Percentiles rank a stretch among this genome's conserved stretches.
Evolutionary conservation across 1,140 invertebrate genomes (phyloP).

Genomic region (Lycorma delicatula): DNA sequence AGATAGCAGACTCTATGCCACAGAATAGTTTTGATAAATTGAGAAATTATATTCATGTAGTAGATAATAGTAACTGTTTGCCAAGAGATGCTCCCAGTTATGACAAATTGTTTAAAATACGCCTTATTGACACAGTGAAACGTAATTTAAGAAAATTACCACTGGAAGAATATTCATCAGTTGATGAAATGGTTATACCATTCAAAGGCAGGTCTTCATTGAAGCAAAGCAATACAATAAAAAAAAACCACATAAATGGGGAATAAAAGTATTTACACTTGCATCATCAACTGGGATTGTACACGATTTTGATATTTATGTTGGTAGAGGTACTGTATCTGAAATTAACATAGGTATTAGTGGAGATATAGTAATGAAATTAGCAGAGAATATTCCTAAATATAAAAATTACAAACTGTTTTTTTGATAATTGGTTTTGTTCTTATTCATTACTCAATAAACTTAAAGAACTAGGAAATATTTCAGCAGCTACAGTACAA

Average conservation of each 20-base stretch:
- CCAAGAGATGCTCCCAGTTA: not conserved
- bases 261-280: constrained; percentile 22
- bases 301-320: constrained; percentile 15
- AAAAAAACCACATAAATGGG: constrained; percentile 34
- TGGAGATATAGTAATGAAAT: constrained; percentile 12
- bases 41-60: not conserved
- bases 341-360: constrained; percentile 8
- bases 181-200: constrained; percentile 25
- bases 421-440: constrained; percentile 22
- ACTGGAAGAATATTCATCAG: constrained; percentile 4
- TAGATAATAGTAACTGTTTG: not conserved
- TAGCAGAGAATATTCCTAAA: constrained; percentile 5
- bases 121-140: constrained; percentile 7
- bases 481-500: constrained; percentile 15
- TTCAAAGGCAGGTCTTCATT: constrained; percentile 22
- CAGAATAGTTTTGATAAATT: not conserved
- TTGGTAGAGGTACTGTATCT: constrained; percentile 6
- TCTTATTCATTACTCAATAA: constrained; percentile 15
- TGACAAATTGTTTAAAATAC: constrained; percentile 3
- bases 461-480: constrained; percentile 14
- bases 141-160: constrained; percentile 14
- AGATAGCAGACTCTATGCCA: not conserved
- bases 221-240: constrained; percentile 31
- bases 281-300: constrained; percentile 12
- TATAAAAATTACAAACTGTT: constrained; percentile 16